Base-by-base conservation (phyloP, 30 jellyfish, hydroid and myxozoan species). In the Catostylus mosaicus region DNA sequence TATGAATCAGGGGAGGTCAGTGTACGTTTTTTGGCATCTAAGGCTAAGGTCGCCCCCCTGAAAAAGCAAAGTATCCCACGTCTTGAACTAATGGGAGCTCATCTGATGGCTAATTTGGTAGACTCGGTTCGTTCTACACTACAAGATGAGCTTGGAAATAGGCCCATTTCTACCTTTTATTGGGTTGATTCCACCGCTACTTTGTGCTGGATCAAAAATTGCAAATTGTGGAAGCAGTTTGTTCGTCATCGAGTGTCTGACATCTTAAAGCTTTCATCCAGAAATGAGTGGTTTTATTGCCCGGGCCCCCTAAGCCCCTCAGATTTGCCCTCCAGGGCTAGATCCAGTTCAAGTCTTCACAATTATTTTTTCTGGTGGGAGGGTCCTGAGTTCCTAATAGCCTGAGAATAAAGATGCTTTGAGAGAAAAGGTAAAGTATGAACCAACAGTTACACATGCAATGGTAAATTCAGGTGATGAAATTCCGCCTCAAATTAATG, bases 41-140 rank as follows among this genome's bases (percentile, higher is more conserved):
- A 90, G 60, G 62, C 96, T 18, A 89, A 76, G 47, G 97, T 89
- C 3, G 85, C 95, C 22, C 97, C 84, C 7, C 19, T 80, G 30
- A 79, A 80, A 65, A 30, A 34, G 38, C 84, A 79, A 38, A 56
- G 67, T 40, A 81, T 80, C 8, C 89, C 97, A 12, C 29, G 97
- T 8, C 54, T 88, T 19, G 97, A 88, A 63, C 38, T 79, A 22
- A 19, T 80, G 35, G 90, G 90, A 8, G 90, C 83, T 11, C 7
- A 19, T 18, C 51, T 80, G 32, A 64, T 80, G 83, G 83, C 83
- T 6, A 80, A 80, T 38, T 50, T 80, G 4, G 90, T 65, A 23
- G 36, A 64, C 24, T 34, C 34, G 20, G 51, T 65, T 46, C 63
- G 23, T 3, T 7, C 48, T 1, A 31, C 52, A 18, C 8, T 66